Conservation (phyloP, 1,140 invertebrate species). For the Drosophila pectinifera region DNA sequence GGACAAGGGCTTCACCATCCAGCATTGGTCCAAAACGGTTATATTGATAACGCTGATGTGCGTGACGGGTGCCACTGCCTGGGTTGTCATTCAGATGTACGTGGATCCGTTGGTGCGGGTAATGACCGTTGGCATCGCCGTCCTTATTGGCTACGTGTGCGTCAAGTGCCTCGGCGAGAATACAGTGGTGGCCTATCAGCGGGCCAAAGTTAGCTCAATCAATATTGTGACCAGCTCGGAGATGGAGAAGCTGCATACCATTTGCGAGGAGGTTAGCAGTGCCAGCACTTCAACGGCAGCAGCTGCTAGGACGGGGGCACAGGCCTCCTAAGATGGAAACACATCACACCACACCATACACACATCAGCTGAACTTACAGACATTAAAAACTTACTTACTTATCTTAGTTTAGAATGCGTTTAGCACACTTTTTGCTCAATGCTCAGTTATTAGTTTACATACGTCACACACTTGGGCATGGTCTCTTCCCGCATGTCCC, state of each 20-base stretch:
- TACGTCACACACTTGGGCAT: constrained; percentile 7
- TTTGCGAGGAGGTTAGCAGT: constrained; percentile 80
- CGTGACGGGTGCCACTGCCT: constrained; percentile 90
- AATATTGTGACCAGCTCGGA: constrained; percentile 88
- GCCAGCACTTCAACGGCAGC: constrained; percentile 64
- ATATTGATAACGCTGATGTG: constrained; percentile 91
- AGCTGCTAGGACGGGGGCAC: constrained; percentile 37
- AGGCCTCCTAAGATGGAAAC: constrained; percentile 50
- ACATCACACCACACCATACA: constrained; percentile 21
- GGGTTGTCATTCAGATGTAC: constrained; percentile 92
- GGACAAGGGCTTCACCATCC: constrained; percentile 92
- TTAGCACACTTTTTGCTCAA: constrained; percentile 74
- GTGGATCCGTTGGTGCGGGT: constrained; percentile 91
- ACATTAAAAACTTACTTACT: constrained; percentile 43
- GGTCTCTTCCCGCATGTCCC: neutral
- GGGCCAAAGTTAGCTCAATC: constrained; percentile 94
- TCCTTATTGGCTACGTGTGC: constrained; percentile 93
- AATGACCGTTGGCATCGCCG: constrained; percentile 91
- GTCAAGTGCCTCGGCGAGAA: constrained; percentile 93
- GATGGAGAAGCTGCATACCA: constrained; percentile 83
- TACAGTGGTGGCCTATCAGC: constrained; percentile 93
- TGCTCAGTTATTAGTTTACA: constrained; percentile 58
- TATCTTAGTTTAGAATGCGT: constrained; percentile 60
- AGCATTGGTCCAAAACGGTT: constrained; percentile 90
- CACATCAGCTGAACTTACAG: constrained; percentile 51